Percentiles rank a stretch among this genome's conserved stretches.
Conservation (phyloP, 2,797 vertebrate genomes). For the Onychomys leucogaster region DNA sequence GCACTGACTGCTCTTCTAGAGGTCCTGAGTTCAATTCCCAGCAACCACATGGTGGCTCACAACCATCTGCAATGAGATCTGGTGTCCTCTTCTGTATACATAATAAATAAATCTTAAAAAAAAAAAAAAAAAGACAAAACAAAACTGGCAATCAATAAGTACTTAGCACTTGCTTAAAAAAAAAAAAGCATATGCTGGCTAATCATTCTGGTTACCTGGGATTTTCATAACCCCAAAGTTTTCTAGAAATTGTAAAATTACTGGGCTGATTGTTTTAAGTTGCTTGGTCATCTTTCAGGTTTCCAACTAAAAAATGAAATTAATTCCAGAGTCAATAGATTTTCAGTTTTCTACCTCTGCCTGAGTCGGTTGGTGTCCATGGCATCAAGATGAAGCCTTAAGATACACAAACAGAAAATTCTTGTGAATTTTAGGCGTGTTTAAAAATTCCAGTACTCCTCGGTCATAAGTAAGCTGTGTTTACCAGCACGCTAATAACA, state of each 20-base stretch:
- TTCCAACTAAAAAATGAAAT: constrained; percentile 57
- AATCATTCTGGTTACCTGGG: constrained; percentile 29
- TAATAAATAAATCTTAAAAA: too few relatives aligned
- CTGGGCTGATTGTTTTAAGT: constrained; percentile 46
- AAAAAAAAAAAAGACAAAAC: too few relatives aligned
- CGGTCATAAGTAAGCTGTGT: background rate
- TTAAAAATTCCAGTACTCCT: background rate
- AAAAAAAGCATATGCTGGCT: background rate
- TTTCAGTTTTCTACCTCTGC: constrained; percentile 15
- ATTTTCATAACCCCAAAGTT: constrained; percentile 53
- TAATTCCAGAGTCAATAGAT: background rate
- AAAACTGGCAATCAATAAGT: constrained; percentile 43
- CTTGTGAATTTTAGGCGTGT: constrained; percentile 31
- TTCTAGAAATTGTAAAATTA: constrained; percentile 59
- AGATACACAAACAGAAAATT: constrained; percentile 36
- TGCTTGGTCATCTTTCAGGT: constrained; percentile 37
- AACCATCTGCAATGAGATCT: too few relatives aligned
- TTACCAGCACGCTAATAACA: constrained; percentile 35
- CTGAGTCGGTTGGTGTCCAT: background rate
- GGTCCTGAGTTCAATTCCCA: too few relatives aligned
- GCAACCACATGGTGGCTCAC: too few relatives aligned
- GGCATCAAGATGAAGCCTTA: constrained; percentile 22
- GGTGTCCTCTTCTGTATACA: too few relatives aligned
- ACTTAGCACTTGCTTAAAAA: background rate
- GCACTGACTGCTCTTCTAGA: too few relatives aligned